Conservation (phyloP, 2,113 vertebrate species). For the Gymnorhina tibicen region DNA sequence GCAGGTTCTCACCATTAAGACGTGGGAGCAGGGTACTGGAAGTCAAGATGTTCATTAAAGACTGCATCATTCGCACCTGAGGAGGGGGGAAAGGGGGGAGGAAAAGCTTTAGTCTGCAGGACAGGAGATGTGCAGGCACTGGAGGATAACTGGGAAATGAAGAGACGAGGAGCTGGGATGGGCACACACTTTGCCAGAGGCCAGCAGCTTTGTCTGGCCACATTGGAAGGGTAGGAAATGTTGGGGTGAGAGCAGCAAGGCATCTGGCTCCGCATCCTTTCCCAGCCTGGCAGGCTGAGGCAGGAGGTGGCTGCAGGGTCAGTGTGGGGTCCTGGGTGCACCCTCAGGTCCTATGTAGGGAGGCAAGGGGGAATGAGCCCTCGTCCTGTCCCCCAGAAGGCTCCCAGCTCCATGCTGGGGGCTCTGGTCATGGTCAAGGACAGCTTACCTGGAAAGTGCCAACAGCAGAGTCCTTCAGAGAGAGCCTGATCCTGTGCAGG, state of each 20-base stretch:
- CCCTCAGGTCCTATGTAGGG: neutral
- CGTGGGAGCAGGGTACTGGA: neutral
- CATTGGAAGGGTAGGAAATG: rapidly evolving
- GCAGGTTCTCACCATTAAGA: conserved; percentile 63
- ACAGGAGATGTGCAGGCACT: neutral
- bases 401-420: neutral
- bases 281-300: neutral
- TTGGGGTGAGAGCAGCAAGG: neutral
- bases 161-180: rapidly evolving
- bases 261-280: neutral
- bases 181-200: rapidly evolving
- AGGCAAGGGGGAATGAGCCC: rapidly evolving
- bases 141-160: neutral
- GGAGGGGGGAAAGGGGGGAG: rapidly evolving
- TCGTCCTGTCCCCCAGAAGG: neutral
- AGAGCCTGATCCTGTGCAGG: conserved; percentile 48
- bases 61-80: conserved; percentile 61
- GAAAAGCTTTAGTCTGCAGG: neutral
- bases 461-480: conserved; percentile 60
- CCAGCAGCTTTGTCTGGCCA: neutral
- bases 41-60: conserved; percentile 45
- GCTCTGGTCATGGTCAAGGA: neutral
- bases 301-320: too few species aligned
- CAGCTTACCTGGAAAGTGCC: conserved; percentile 66
- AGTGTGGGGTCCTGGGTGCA: neutral